Conservation (phyloP, 2,113 vertebrate species). For the Pelmatolapia mariae region DNA sequence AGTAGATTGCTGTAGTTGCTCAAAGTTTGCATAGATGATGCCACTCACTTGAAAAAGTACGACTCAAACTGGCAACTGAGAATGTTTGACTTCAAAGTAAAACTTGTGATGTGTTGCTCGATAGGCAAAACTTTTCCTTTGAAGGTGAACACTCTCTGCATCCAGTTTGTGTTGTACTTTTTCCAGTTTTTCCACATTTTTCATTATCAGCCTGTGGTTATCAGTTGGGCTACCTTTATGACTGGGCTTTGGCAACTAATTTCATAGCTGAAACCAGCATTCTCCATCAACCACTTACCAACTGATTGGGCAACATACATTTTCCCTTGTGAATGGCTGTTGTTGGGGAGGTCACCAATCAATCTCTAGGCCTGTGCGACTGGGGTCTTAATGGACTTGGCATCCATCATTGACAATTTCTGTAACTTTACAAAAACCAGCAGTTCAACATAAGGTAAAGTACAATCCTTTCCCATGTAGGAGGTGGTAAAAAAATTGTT, state of each 20-base stretch:
- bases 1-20: not conserved
- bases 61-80: not conserved
- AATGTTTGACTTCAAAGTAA: not conserved
- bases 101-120: not conserved
- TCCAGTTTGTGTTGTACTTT: not conserved
- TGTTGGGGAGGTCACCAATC: not conserved
- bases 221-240: not conserved
- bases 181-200: not conserved
- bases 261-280: not conserved
- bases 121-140: not conserved
- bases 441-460: not conserved
- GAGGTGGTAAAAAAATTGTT: not conserved
- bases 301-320: not conserved
- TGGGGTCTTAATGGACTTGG: not conserved
- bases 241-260: not conserved
- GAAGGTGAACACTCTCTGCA: not conserved
- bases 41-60: not conserved
- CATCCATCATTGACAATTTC: not conserved
- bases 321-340: not conserved
- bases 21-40: not conserved
- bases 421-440: not conserved
- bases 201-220: not conserved
- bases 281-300: not conserved
- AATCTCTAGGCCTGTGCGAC: not conserved
- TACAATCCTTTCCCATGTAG: not conserved